Percentiles rank a stretch among this genome's conserved stretches.
Conservation (phyloP, 2,113 vertebrate species). For the Geococcyx californianus region DNA sequence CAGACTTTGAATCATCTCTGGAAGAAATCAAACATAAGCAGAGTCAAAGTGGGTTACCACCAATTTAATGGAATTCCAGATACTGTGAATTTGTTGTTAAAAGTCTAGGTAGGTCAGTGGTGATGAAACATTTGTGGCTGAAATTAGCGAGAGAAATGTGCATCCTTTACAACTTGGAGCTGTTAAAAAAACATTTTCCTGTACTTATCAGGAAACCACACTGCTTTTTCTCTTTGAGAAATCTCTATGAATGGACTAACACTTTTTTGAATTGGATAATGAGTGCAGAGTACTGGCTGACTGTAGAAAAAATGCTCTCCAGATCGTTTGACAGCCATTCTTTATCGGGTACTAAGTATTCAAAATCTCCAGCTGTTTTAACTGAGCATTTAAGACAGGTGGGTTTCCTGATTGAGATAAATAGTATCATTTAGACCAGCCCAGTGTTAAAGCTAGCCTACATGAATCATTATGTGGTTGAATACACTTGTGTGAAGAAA, state of each 20-base stretch:
- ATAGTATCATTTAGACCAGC: slow-evolving; percentile 1
- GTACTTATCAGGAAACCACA: not conserved
- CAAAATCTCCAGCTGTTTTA: not conserved
- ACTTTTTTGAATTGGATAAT: not conserved
- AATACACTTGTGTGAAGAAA: not conserved
- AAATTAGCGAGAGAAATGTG: slow-evolving; percentile 2
- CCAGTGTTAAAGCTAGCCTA: not conserved
- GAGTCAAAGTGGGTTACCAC: slow-evolving; percentile 10
- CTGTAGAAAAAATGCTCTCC: not conserved
- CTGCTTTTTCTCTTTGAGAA: not conserved
- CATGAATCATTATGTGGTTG: not conserved
- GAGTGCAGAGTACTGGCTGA: not conserved
- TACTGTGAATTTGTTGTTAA: not conserved
- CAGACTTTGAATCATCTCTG: not conserved
- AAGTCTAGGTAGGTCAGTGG: not conserved
- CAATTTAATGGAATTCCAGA: not conserved
- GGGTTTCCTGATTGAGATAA: slow-evolving; percentile 24
- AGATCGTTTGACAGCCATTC: not conserved
- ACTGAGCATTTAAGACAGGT: not conserved
- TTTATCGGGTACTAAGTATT: not conserved
- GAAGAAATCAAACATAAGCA: not conserved
- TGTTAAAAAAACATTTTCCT: not conserved
- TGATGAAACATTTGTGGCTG: not conserved
- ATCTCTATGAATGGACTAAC: not conserved
- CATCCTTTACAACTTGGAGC: not conserved